Conservation (phyloP, 2,888 invertebrate genomes). For the Thereva unica region DNA sequence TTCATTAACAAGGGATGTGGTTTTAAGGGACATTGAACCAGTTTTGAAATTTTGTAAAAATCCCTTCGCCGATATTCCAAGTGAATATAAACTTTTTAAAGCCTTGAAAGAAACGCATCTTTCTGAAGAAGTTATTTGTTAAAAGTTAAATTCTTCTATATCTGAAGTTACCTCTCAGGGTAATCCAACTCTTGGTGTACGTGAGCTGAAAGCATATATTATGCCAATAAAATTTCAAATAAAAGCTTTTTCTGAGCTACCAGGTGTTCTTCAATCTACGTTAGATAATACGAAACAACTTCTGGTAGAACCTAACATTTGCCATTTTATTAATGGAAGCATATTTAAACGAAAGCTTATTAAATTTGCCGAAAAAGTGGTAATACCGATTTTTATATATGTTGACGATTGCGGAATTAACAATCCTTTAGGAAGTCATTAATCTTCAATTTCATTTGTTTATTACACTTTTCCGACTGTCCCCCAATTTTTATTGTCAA, state of each 20-base stretch:
- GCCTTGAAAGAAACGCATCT: neutral
- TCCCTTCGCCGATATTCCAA: slow-evolving; percentile 2
- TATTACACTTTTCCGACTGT: slow-evolving; percentile 32
- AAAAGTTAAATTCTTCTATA: slow-evolving; percentile 12
- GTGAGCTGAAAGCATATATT: neutral
- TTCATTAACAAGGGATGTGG: neutral
- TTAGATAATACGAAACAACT: neutral
- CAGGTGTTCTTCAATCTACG: neutral
- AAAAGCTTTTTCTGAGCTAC: slow-evolving; percentile 13
- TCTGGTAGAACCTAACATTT: neutral
- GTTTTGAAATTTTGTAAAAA: slow-evolving; percentile 14
- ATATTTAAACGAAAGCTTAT: neutral
- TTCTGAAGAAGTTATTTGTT: slow-evolving; percentile 9
- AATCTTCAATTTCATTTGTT: slow-evolving; percentile 3
- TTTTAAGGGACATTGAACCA: neutral
- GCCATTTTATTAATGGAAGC: slow-evolving; percentile 12
- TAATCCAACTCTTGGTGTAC: neutral
- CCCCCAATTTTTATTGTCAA: slow-evolving; percentile 14
- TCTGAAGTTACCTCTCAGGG: slow-evolving; percentile 16
- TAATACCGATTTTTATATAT: slow-evolving; percentile 15
- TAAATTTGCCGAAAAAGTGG: neutral
- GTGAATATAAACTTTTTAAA: slow-evolving; percentile 18
- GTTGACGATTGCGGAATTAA: slow-evolving; percentile 16
- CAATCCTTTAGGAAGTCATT: slow-evolving; percentile 22
- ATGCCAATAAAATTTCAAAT: slow-evolving; percentile 19